Percentiles rank a stretch among this genome's conserved stretches.
phyloP scores from a whole-genome alignment of 2,113 vertebrate genomes.

The Bombycilla garrulus region DNA sequence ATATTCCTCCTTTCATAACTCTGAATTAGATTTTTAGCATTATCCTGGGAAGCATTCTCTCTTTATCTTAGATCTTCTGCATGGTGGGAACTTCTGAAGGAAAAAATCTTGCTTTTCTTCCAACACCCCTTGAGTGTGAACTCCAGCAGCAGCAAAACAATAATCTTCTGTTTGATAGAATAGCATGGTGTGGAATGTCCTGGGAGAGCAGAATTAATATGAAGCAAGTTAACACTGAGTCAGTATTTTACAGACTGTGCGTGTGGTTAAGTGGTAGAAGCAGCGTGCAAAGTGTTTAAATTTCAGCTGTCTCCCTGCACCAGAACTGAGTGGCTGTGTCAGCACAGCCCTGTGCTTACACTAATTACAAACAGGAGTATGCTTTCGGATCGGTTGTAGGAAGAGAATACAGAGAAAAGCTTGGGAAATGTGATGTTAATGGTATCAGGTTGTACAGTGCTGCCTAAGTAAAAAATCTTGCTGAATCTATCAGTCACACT shows the following conservation, averaged over 20 bases:
- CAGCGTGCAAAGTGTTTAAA: neutral
- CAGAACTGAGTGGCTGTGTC: neutral
- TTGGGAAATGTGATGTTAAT: neutral
- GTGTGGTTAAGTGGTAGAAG: neutral
- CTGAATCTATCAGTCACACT: neutral
- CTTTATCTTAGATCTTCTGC: neutral
- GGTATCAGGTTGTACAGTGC: fast-evolving
- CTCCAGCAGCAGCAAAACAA: neutral
- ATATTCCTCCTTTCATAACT: neutral
- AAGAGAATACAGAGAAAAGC: neutral
- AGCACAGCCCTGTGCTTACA: neutral
- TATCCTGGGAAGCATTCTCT: neutral
- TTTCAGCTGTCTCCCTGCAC: neutral
- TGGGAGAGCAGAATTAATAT: neutral
- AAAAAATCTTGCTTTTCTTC: neutral
- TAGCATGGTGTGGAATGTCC: neutral
- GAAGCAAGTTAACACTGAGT: neutral
- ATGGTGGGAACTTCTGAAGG: neutral
- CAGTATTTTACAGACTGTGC: neutral
- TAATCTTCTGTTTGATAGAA: neutral
- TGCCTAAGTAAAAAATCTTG: neutral
- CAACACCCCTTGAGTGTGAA: neutral
- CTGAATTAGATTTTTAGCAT: neutral
- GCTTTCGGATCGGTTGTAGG: neutral
- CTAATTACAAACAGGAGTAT: neutral